Percentiles rank a stretch among this genome's conserved stretches.
Conservation (phyloP, 2,113 vertebrate genomes). For the Tautogolabrus adspersus region DNA sequence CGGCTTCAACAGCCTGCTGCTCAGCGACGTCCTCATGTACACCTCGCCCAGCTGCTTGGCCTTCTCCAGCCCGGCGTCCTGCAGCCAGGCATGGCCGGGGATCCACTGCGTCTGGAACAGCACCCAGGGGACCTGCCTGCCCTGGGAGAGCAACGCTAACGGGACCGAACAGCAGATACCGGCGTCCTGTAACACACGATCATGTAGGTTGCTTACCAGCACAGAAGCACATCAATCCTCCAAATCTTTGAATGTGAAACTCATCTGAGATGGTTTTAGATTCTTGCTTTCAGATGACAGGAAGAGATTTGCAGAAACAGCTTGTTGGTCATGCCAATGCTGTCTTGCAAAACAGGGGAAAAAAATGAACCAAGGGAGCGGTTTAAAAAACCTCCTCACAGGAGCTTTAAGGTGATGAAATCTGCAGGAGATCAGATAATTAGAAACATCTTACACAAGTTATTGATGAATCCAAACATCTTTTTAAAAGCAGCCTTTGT, state of each 20-base stretch:
- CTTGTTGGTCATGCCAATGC: too few relatives aligned
- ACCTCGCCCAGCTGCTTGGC: conserved; percentile 88
- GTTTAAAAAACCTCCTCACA: too few relatives aligned
- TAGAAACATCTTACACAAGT: too few relatives aligned
- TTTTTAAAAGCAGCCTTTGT: background rate
- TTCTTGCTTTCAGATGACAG: too few relatives aligned
- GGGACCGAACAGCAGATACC: conserved; percentile 48
- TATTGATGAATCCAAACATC: background rate
- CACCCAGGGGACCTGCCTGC: conserved; percentile 76
- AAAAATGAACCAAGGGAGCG: too few relatives aligned
- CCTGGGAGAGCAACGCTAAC: conserved; percentile 84
- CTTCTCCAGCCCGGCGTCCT: conserved; percentile 76
- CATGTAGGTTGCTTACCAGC: conserved; percentile 80
- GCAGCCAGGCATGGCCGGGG: conserved; percentile 81
- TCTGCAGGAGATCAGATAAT: too few relatives aligned
- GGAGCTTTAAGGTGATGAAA: too few relatives aligned
- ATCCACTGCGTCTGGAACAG: conserved; percentile 90
- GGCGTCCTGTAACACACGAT: conserved; percentile 83
- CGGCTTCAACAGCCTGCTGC: conserved; percentile 97
- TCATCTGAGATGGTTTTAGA: too few relatives aligned
- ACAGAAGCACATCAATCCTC: background rate
- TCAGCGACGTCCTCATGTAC: conserved; percentile 91
- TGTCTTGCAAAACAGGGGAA: too few relatives aligned
- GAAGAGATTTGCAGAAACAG: too few relatives aligned
- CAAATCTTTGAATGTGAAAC: background rate